Base-by-base conservation (phyloP, 1,140 invertebrate genomes). In the Trachelipus rathkii region DNA sequence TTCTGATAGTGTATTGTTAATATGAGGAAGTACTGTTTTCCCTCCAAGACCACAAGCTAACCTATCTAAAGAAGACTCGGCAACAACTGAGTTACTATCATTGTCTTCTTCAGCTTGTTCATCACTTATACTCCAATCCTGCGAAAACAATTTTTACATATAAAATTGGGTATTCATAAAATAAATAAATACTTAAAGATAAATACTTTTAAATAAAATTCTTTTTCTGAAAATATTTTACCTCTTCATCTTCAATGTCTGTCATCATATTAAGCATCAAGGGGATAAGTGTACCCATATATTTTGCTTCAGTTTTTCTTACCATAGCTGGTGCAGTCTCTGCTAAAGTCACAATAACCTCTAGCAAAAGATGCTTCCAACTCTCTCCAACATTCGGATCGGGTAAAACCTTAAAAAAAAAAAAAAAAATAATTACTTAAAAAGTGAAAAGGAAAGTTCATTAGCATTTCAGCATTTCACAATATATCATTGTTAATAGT, bases 241-340 rank as follows among this genome's bases (percentile, higher is more conserved):
- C 91, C 44, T 91, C 88, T 80, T 97, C 94, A 23, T 99, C 96
- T 44, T 98, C 96, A 60, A 99, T 85, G 83, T 99, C 95, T 11
- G 96, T 95, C 97, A 99, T 99, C 91, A 99, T 93, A 83, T 92
- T 90, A 67, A 99, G 86, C 73, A 97, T 89, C 74, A 95, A 87
- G 0, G 82, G 80, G 46, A 82, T 79, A 73, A 81, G 77, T 3
- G 75, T 73, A 13, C 23, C 79, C 74, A 82, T 77, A 43, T 80
- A 78, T 24, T 80, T 81, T 44, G 74, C 71, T 33, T 77, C 73
- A 82, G 92, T 89, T 86, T 98, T 99, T 19, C 96, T 90, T 15
- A 99, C 91, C 92, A 97, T 97, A 1, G 94, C 93, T 15, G 97
- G 92, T 0, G 95, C 95, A 53, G 93, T 94, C 88, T 99, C 98